These are phyloP conservation scores for Laupala kohalensis DNA, from an alignment of 1,140 invertebrate genomes.

Conservation along the genomic window DNA sequence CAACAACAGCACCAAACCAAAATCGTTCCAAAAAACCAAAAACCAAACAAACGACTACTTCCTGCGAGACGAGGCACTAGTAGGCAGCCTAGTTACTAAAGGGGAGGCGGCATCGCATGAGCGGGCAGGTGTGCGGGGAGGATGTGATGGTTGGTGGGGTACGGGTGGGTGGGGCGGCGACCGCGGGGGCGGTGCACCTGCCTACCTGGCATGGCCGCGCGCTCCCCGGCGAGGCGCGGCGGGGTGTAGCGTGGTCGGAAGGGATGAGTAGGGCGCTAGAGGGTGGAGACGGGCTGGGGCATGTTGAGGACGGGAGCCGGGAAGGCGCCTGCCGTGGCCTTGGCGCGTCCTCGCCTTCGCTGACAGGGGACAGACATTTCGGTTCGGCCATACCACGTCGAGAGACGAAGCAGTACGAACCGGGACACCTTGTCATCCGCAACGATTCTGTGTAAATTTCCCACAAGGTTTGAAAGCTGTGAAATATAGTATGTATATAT, in stretches of 20 bases:
- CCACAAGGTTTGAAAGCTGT: not conserved
- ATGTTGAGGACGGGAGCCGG: no score
- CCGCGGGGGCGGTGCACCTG: not conserved
- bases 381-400: not conserved
- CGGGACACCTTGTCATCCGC: no score
- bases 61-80: not conserved
- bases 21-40: not conserved
- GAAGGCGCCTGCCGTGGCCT: not conserved
- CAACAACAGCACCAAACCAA: not conserved
- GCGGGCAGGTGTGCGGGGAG: no score
- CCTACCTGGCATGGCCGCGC: not conserved
- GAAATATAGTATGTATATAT: not conserved
- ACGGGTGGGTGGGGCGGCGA: no score
- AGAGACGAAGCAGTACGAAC: not conserved
- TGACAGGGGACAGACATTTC: not conserved
- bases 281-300: no score
- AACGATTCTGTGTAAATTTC: not conserved
- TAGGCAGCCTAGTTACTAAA: not conserved
- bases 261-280: not conserved
- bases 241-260: no score
- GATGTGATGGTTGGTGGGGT: no score
- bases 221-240: not conserved
- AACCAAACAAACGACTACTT: not conserved
- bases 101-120: not conserved
- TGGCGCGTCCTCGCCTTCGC: not conserved